Conservation (phyloP, 2,113 vertebrate genomes). For the Sturnus vulgaris region DNA sequence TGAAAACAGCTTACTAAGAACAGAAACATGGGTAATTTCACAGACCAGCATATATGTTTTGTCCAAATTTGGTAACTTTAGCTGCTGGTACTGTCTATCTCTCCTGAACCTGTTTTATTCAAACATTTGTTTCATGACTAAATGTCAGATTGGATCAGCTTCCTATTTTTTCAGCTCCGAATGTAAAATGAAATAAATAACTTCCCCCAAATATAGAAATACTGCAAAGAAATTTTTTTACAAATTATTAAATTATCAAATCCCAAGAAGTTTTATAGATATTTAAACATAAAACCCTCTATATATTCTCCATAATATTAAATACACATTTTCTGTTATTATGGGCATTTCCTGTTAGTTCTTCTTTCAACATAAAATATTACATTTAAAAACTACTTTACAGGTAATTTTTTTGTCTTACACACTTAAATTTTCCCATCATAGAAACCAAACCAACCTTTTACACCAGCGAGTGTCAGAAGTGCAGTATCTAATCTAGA, state of each 20-base stretch:
- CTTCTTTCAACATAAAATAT: background rate
- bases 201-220: background rate
- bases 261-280: background rate
- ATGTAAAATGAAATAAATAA: background rate
- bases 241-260: background rate
- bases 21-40: background rate
- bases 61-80: background rate
- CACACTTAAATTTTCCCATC: background rate
- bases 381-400: background rate
- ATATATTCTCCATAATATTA: background rate
- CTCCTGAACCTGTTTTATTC: background rate
- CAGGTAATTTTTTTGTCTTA: background rate
- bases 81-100: background rate
- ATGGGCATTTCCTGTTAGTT: background rate
- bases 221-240: background rate
- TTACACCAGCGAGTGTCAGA: background rate
- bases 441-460: background rate
- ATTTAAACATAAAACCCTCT: background rate
- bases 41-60: fast-evolving
- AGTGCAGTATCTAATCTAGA: background rate
- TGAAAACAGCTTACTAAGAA: background rate
- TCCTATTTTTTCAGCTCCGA: background rate
- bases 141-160: background rate
- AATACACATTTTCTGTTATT: background rate
- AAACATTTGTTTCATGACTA: background rate